These are phyloP conservation scores for Pseudomugil gertrudae DNA, from an alignment of 2,797 vertebrate genomes.

Conservation along the genomic window DNA sequence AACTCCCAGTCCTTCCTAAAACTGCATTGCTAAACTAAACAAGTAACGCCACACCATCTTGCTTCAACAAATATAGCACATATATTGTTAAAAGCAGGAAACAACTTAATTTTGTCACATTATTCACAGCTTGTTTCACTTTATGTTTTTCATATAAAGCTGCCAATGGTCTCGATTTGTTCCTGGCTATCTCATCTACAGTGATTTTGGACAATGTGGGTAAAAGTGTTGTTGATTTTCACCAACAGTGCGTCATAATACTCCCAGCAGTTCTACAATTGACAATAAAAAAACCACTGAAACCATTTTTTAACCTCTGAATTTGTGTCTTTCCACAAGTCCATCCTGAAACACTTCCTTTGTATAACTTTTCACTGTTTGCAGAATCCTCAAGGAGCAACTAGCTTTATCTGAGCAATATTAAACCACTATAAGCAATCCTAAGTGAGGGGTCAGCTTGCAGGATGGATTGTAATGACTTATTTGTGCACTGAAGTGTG, in stretches of 20 bases:
- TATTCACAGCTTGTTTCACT: background rate
- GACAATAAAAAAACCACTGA: background rate
- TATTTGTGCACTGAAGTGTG: no score
- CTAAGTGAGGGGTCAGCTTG: background rate
- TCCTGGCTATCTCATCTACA: background rate
- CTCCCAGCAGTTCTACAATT: background rate
- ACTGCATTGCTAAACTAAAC: slow-evolving; percentile 27
- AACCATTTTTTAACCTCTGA: background rate
- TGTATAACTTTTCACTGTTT: background rate
- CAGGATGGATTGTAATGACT: background rate
- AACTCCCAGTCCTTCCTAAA: no score
- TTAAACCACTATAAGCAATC: background rate
- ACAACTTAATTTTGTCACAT: background rate
- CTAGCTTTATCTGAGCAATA: background rate
- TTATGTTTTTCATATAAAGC: background rate
- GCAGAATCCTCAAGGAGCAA: background rate
- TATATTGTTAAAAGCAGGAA: background rate
- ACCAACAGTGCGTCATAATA: background rate
- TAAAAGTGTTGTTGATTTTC: background rate
- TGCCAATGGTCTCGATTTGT: background rate
- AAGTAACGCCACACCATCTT: slow-evolving; percentile 11
- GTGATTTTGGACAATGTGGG: background rate
- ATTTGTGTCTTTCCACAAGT: background rate
- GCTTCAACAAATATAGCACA: background rate
- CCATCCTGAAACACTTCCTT: background rate